These are phyloP conservation scores for Volucella inanis DNA, from an alignment of 2,888 invertebrate species.

Conservation along the genomic window DNA sequence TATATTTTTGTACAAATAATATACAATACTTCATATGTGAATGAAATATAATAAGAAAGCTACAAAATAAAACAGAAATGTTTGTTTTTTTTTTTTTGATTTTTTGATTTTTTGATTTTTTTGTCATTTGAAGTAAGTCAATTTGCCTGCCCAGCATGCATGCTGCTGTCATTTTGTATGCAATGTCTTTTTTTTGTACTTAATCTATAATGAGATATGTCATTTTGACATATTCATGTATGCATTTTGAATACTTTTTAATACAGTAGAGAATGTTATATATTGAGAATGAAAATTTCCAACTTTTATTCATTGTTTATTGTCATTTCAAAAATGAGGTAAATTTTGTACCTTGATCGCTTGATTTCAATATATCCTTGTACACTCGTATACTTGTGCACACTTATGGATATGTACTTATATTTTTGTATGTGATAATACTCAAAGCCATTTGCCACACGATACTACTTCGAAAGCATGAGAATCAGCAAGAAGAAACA, in stretches of 20 bases:
- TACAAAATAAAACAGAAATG: conserved; percentile 1
- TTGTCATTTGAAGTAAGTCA: conserved; percentile 24
- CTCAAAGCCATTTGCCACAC: too few species aligned
- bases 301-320: not conserved
- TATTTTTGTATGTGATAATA: too few species aligned
- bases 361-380: not conserved
- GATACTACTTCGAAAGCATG: too few species aligned
- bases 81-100: not conserved
- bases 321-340: too few species aligned
- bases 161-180: conserved; percentile 42
- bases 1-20: not conserved
- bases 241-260: conserved; percentile 11
- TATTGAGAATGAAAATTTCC: conserved; percentile 35
- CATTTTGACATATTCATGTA: conserved; percentile 4
- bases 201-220: conserved; percentile 34
- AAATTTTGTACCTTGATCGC: not conserved
- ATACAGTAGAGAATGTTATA: conserved; percentile 21
- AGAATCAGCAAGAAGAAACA: too few species aligned
- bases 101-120: conserved; percentile 1
- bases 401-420: not conserved
- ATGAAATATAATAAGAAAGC: not conserved
- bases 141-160: conserved; percentile 63
- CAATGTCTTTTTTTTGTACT: conserved; percentile 35
- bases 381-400: not conserved
- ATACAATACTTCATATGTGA: not conserved